Evolutionary conservation across 2,888 invertebrate genomes (phyloP).

Genomic region (Drosophila conformis): DNA sequence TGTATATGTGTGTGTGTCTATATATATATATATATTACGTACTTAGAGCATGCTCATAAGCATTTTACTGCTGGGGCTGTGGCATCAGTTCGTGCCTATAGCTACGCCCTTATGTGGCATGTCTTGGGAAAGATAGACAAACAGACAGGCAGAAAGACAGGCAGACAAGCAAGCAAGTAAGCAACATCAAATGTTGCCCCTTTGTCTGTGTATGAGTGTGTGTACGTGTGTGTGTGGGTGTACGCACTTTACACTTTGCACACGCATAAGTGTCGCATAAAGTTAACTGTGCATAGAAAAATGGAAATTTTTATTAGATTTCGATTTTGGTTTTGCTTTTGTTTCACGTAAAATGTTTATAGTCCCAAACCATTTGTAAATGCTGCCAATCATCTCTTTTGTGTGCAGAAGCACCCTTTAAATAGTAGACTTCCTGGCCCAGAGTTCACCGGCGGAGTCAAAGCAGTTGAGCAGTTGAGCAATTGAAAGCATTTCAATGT

Average conservation of each 20-base stretch:
- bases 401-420: slow-evolving; percentile 25
- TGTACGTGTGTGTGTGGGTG: slow-evolving; percentile 14
- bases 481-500: neutral
- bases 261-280: slow-evolving; percentile 79
- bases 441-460: slow-evolving; percentile 2
- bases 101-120: slow-evolving; percentile 46
- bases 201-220: neutral
- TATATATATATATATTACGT: slow-evolving; percentile 20
- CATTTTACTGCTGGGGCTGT: slow-evolving; percentile 50
- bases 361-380: slow-evolving; percentile 67
- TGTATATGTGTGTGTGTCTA: slow-evolving; percentile 4
- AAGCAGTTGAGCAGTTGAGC: neutral
- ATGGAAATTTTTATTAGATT: slow-evolving; percentile 79
- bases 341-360: slow-evolving; percentile 66
- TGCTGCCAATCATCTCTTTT: slow-evolving; percentile 61
- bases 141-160: neutral
- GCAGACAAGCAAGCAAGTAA: slow-evolving; percentile 6
- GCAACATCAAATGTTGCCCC: slow-evolving; percentile 57
- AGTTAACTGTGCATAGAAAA: slow-evolving; percentile 79
- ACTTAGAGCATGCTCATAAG: slow-evolving; percentile 57
- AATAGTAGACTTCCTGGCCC: neutral
- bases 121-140: slow-evolving; percentile 17
- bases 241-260: slow-evolving; percentile 73
- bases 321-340: slow-evolving; percentile 54
- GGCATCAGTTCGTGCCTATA: slow-evolving; percentile 65